Percentiles rank a stretch among this genome's conserved stretches.
Evolutionary conservation across 2,888 invertebrate genomes (phyloP).

Genomic region (Hylaea fasciaria): DNA sequence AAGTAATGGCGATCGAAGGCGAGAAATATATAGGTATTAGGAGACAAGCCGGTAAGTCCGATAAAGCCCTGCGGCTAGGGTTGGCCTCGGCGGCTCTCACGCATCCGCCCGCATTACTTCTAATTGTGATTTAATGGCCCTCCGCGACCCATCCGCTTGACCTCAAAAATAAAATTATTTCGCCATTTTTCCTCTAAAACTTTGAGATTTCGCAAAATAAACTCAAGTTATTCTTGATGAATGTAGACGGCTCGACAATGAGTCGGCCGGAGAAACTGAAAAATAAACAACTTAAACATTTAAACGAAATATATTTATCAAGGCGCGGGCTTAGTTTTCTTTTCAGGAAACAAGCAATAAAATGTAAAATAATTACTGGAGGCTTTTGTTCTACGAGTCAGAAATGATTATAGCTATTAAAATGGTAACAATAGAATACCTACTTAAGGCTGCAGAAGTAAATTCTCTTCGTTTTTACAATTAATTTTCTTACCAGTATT

Average conservation of each 20-base stretch:
- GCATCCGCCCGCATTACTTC: conserved; percentile 81
- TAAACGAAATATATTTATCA: conserved; percentile 20
- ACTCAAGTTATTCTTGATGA: conserved; percentile 35
- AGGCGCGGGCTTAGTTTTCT: conserved; percentile 28
- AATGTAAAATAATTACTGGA: conserved; percentile 32
- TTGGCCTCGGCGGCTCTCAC: conserved; percentile 68
- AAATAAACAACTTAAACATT: conserved; percentile 24
- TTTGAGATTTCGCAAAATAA: conserved; percentile 42
- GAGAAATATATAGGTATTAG: conserved; percentile 70
- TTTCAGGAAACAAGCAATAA: conserved; percentile 34
- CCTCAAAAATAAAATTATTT: conserved; percentile 71
- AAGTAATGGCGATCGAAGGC: conserved; percentile 56
- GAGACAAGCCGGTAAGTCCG: conserved; percentile 75
- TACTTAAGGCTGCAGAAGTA: conserved; percentile 26
- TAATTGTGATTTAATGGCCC: conserved; percentile 83
- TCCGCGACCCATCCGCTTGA: conserved; percentile 71
- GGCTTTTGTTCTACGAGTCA: conserved; percentile 29
- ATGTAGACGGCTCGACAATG: conserved; percentile 42
- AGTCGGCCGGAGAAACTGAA: conserved; percentile 36
- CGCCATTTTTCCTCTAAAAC: conserved; percentile 48
- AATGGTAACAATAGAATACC: conserved; percentile 32
- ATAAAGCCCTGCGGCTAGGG: conserved; percentile 69
- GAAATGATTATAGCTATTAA: conserved; percentile 36
- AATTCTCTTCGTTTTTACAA: conserved; percentile 24
- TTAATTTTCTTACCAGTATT: conserved; percentile 18